A percentile compares a stretch with the other conserved stretches of the same genome.
phyloP scores from a whole-genome alignment of 1,140 invertebrate species.

The Neodiprion fabricii region DNA sequence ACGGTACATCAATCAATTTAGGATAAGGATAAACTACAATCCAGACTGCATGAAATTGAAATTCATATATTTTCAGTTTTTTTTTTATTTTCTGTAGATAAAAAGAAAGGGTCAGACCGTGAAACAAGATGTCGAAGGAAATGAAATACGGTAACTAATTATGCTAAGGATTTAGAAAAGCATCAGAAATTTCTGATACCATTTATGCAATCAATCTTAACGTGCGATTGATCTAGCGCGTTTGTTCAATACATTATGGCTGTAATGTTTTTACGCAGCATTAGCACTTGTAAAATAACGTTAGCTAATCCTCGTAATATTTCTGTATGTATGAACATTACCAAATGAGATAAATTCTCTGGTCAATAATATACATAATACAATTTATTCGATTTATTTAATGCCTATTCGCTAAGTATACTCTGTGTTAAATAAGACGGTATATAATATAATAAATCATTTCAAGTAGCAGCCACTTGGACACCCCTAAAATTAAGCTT shows the following conservation, averaged over 20 bases:
- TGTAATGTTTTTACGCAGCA: not conserved
- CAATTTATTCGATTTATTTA: not conserved
- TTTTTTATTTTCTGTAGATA: not conserved
- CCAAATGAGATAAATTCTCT: not conserved
- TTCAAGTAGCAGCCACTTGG: not conserved
- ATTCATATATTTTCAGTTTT: no score
- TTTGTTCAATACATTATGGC: conserved; percentile 1
- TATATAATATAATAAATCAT: conserved; percentile 1
- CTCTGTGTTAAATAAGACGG: not conserved
- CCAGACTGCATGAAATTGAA: no score
- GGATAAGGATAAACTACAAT: no score
- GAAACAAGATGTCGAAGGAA: not conserved
- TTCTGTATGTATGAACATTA: not conserved
- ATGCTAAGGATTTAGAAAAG: not conserved
- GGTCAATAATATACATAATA: conserved; percentile 4
- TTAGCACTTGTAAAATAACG: not conserved
- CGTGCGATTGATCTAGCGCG: not conserved
- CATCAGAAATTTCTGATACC: not conserved
- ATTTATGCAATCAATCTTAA: not conserved
- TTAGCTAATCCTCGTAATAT: not conserved
- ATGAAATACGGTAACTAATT: not conserved
- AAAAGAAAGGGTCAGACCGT: not conserved
- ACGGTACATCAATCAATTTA: no score
- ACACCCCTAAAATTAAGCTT: not conserved
- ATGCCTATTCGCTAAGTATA: not conserved